Percentiles rank a stretch among this genome's conserved stretches.
Evolutionary conservation across 2,797 vertebrate genomes (phyloP).

Genomic region (Smutsia temminckii): DNA sequence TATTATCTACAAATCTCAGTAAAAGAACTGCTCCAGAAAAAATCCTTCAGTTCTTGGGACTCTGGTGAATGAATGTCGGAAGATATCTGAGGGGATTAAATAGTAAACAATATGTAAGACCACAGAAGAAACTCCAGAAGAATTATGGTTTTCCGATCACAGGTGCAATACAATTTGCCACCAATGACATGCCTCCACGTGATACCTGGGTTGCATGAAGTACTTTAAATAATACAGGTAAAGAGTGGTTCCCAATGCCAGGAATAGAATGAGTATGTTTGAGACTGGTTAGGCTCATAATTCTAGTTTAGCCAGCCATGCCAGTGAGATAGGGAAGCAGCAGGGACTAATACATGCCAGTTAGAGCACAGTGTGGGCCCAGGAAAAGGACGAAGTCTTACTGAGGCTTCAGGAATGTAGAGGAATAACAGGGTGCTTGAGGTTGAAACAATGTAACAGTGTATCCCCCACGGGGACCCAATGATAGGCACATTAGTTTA

Average conservation of each 20-base stretch:
- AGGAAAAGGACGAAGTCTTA: no score
- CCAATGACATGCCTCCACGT: background rate
- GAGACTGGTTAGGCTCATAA: background rate
- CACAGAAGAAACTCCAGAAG: background rate
- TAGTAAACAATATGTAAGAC: background rate
- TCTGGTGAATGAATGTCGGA: background rate
- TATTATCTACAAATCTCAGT: background rate
- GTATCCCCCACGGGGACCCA: no score
- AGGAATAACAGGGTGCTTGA: no score
- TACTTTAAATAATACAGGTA: background rate
- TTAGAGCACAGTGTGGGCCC: no score
- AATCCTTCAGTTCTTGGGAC: background rate
- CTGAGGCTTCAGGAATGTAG: no score
- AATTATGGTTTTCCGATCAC: background rate
- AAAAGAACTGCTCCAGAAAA: background rate
- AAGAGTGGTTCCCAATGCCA: background rate
- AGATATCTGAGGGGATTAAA: background rate
- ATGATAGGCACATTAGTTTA: no score
- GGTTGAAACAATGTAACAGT: no score
- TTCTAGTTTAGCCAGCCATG: background rate
- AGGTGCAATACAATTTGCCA: background rate
- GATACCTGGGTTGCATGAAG: background rate
- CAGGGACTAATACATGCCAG: no score
- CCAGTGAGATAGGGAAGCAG: no score
- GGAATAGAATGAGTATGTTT: background rate